Base-by-base conservation (phyloP, 1,140 invertebrate genomes). In the Pinna nobilis region DNA sequence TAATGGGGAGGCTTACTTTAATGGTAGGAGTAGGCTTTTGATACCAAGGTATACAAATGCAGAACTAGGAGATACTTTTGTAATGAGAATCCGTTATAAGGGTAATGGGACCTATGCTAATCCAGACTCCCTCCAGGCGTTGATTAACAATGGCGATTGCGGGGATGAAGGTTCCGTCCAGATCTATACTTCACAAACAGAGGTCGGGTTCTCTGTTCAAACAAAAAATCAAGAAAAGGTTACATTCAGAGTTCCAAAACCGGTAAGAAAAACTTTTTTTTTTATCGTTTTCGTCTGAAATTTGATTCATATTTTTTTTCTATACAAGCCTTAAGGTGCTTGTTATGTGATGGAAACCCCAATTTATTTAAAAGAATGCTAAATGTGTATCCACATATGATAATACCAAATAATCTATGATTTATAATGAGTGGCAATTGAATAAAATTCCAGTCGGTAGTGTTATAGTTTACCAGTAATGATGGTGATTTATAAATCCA, bases 61-160 rank as follows among this genome's bases (percentile, higher is more conserved):
- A 50, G 73, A 75, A 18, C 61, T 75, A 37, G 73, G 73, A 6
- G 50, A 13, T 20, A 75, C 67, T 32, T 75, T 75, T 33, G 55
- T 63, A 3, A 57, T 75, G 28, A 66, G 73, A 15, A 63, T 75
- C n/a, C 67, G 67, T 7, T 75, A 70, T 35, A 69, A 65, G 32
- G 61, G 66, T 37, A 15, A 18, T 0, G 32, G 23, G 4, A 32
- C 20, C 9, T 23, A n/a, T 15, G 30, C 15, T 11, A n/a, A 33
- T 18, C 18, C 20, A 15, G 30, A 47, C 13, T 37, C 41, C 2
- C 33, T 20, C 6, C 70, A 72, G 23, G 66, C 66, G 2, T 41
- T 75, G 6, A 51, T 75, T 6, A 75, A 65, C 35, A 75, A 75
- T 50, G 73, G 73, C 1, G 73, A 75, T n/a, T 75, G 73, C 30